Conservation (phyloP, 2,888 invertebrate species). For the Lasioglossum vierecki region DNA sequence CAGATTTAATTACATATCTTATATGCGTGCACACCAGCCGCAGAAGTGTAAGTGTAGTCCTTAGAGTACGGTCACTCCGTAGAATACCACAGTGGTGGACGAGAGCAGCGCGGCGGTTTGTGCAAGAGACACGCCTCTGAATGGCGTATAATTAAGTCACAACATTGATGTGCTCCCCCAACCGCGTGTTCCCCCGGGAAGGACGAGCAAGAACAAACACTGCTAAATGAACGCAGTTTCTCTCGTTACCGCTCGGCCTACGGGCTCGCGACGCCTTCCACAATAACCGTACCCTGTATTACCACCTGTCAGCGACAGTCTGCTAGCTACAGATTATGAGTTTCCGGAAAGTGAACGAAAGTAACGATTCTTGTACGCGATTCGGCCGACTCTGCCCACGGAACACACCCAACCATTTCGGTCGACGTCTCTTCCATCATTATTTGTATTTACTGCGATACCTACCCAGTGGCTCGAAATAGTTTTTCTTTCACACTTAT, state of each 20-base stretch:
- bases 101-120: constrained; percentile 71
- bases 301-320: constrained; percentile 49
- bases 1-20: constrained; percentile 55
- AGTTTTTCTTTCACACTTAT: background rate
- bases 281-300: constrained; percentile 53
- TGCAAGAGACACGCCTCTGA: constrained; percentile 81
- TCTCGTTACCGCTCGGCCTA: constrained; percentile 71
- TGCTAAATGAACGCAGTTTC: constrained; percentile 81
- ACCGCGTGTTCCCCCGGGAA: constrained; percentile 73
- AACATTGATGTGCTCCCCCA: constrained; percentile 78
- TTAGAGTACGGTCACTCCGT: constrained; percentile 74
- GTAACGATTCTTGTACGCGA: constrained; percentile 26
- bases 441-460: background rate
- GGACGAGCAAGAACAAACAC: constrained; percentile 81
- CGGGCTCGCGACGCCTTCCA: constrained; percentile 64
- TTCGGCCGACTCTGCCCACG: background rate
- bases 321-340: constrained; percentile 42
- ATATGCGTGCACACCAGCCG: constrained; percentile 11
- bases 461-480: background rate
- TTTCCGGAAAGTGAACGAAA: constrained; percentile 38
- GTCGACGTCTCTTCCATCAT: background rate
- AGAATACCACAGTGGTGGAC: constrained; percentile 66
- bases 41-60: constrained; percentile 46
- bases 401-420: background rate
- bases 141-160: constrained; percentile 83